Evolutionary conservation across 2,888 invertebrate species (phyloP).

Genomic region (Myopa testacea): DNA sequence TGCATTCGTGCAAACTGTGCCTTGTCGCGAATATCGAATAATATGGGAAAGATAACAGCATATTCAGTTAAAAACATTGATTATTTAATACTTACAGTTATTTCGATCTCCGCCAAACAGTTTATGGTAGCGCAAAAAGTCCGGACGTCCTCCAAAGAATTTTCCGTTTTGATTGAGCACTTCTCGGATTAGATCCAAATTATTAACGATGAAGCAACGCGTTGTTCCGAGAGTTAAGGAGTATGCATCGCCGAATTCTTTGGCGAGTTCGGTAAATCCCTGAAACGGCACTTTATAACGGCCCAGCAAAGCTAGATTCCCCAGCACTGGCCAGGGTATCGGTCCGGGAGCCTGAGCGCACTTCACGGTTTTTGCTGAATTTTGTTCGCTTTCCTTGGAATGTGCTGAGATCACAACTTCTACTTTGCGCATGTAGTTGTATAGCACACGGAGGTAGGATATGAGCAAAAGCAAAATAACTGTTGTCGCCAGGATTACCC

Average conservation of each 20-base stretch:
- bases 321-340: conserved; percentile 76
- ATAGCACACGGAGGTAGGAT: conserved; percentile 41
- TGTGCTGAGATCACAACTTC: conserved; percentile 12
- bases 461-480: conserved; percentile 32
- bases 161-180: conserved; percentile 83
- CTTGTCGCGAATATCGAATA: no score
- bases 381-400: neutral
- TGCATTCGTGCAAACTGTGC: no score
- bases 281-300: conserved; percentile 77
- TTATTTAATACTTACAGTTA: conserved; percentile 77
- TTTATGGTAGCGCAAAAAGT: conserved; percentile 82
- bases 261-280: conserved; percentile 76
- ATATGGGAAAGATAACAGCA: no score
- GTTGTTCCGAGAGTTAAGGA: conserved; percentile 76
- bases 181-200: conserved; percentile 77
- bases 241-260: conserved; percentile 79
- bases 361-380: conserved; percentile 28
- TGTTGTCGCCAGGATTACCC: conserved; percentile 29
- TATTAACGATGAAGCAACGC: conserved; percentile 82
- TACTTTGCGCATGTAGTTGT: conserved; percentile 44
- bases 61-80: no score
- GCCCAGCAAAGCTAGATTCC: conserved; percentile 77
- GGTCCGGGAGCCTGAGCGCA: conserved; percentile 74
- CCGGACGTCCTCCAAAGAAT: conserved; percentile 84
- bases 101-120: conserved; percentile 88